These are phyloP conservation scores for Diarsia rubi DNA, from an alignment of 2,888 invertebrate species.

Conservation along the genomic window DNA sequence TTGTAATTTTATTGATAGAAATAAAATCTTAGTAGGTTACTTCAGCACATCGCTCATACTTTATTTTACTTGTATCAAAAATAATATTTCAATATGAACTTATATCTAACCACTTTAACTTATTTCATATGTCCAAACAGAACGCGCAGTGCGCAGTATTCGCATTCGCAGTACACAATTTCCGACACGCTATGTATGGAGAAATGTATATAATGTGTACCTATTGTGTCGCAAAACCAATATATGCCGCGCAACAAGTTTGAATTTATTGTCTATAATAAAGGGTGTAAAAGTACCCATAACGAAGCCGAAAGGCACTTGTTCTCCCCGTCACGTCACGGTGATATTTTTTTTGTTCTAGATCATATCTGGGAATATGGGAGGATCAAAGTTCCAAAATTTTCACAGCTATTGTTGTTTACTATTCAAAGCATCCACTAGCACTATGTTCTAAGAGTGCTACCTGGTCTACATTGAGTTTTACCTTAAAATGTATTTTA, in stretches of 20 bases:
- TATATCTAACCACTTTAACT: no score
- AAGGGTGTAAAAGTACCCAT: no score
- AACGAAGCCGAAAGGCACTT: no score
- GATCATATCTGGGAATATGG: no score
- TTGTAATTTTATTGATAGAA: slow-evolving; percentile 1
- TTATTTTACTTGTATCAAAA: background rate
- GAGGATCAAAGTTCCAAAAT: no score
- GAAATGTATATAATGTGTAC: background rate
- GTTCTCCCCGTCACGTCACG: no score
- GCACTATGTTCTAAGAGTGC: no score
- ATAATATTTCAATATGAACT: background rate
- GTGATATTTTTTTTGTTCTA: no score
- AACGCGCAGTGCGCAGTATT: background rate
- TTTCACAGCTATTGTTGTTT: no score
- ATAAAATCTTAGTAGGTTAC: background rate
- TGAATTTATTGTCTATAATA: background rate
- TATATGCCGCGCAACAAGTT: background rate
- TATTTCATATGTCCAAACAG: background rate
- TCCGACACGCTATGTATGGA: background rate
- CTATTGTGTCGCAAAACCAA: background rate
- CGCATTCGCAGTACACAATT: background rate
- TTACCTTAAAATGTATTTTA: no score
- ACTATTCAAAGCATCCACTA: no score
- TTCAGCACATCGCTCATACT: background rate
- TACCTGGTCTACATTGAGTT: no score